These are phyloP conservation scores for Parthenolecanium corni DNA, from an alignment of 2,888 invertebrate species.

Conservation along the genomic window DNA sequence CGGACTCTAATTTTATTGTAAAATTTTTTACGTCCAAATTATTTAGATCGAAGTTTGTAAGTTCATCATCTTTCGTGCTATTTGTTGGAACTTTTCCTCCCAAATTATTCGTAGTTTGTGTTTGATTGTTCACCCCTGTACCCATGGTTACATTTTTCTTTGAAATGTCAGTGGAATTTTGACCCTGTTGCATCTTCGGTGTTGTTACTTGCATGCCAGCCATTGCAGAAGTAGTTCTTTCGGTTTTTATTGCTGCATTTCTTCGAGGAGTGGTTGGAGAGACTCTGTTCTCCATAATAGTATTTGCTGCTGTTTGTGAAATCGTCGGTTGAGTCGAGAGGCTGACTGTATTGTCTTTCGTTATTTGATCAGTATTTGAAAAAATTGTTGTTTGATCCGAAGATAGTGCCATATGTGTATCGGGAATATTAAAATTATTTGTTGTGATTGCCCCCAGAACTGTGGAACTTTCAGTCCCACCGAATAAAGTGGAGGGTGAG, in stretches of 20 bases:
- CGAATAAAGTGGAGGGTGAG: background rate
- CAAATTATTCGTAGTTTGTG: background rate
- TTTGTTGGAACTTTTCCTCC: background rate
- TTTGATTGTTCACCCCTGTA: no score
- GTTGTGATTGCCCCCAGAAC: background rate
- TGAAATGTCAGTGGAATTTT: background rate
- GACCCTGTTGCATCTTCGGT: background rate
- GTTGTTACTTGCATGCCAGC: background rate
- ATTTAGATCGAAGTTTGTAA: slow-evolving; percentile 14
- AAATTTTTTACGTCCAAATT: slow-evolving; percentile 28
- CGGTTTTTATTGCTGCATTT: slow-evolving; percentile 3
- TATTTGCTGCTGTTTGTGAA: background rate
- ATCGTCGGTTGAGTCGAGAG: slow-evolving; percentile 30
- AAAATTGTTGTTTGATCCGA: background rate
- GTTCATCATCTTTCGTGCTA: background rate
- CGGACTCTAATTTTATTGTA: background rate
- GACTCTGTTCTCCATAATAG: background rate
- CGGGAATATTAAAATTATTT: background rate
- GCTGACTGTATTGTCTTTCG: slow-evolving; percentile 34
- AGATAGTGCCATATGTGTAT: background rate
- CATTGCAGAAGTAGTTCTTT: background rate
- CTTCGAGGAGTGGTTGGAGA: slow-evolving; percentile 15
- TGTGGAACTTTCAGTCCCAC: background rate
- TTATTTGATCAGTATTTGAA: slow-evolving; percentile 32
- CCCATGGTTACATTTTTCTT: background rate